These are phyloP conservation scores for Holacanthus passer DNA, from an alignment of 2,113 vertebrate genomes.

Conservation along the genomic window DNA sequence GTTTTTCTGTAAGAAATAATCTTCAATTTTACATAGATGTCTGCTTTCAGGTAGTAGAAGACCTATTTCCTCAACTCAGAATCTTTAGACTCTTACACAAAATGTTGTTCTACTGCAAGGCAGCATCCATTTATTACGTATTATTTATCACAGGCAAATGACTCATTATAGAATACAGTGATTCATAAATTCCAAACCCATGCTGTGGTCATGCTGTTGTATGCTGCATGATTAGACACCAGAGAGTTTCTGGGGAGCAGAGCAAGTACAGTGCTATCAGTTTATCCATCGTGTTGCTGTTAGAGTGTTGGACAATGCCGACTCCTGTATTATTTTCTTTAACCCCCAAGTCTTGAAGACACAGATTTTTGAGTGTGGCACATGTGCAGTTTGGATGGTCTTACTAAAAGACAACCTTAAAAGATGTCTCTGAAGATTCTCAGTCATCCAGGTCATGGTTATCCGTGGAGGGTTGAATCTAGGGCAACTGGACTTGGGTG, in stretches of 20 bases:
- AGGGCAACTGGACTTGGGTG: too few species aligned
- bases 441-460: too few species aligned
- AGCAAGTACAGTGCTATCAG: background rate
- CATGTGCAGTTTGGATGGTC: background rate
- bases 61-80: background rate
- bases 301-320: background rate
- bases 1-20: background rate
- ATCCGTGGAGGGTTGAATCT: too few species aligned
- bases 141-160: too few species aligned
- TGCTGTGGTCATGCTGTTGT: background rate
- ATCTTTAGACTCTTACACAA: background rate
- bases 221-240: background rate
- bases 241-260: background rate
- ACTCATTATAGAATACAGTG: background rate
- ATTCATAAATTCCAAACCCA: background rate
- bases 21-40: background rate
- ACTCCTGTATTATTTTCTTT: background rate
- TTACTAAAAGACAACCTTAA: background rate
- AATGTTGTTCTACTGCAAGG: background rate
- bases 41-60: background rate
- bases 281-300: background rate
- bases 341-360: background rate
- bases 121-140: background rate
- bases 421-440: too few species aligned
- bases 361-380: background rate